Evolutionary conservation across 2,113 vertebrate species (phyloP).

Genomic region (Lagopus leucura): DNA sequence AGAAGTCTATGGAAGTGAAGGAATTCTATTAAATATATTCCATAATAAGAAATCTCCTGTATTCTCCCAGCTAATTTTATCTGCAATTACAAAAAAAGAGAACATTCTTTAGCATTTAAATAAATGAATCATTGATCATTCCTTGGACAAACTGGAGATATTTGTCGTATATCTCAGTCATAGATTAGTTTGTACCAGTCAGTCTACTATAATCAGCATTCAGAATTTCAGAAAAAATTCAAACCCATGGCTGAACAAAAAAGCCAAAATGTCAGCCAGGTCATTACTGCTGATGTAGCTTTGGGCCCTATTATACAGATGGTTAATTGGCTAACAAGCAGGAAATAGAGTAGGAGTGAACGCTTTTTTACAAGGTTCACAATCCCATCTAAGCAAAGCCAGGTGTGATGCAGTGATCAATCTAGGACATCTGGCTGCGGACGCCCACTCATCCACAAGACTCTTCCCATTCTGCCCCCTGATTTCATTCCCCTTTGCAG

Average conservation of each 20-base stretch:
- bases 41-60: not conserved
- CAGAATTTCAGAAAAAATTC: not conserved
- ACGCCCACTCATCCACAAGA: not conserved
- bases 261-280: not conserved
- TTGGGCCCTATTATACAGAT: not conserved
- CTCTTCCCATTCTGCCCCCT: not conserved
- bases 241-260: not conserved
- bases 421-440: not conserved
- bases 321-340: not conserved
- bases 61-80: not conserved
- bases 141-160: rapidly evolving
- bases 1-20: not conserved
- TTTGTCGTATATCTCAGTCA: not conserved
- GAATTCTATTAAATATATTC: not conserved
- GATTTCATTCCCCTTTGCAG: not conserved
- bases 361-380: not conserved
- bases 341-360: not conserved
- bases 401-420: not conserved
- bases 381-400: not conserved
- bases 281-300: not conserved
- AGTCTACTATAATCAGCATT: not conserved
- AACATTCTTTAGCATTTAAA: not conserved
- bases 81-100: not conserved
- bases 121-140: not conserved
- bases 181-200: not conserved